Evolutionary conservation across 2,888 invertebrate genomes (phyloP).

Genomic region (Nineta flava): DNA sequence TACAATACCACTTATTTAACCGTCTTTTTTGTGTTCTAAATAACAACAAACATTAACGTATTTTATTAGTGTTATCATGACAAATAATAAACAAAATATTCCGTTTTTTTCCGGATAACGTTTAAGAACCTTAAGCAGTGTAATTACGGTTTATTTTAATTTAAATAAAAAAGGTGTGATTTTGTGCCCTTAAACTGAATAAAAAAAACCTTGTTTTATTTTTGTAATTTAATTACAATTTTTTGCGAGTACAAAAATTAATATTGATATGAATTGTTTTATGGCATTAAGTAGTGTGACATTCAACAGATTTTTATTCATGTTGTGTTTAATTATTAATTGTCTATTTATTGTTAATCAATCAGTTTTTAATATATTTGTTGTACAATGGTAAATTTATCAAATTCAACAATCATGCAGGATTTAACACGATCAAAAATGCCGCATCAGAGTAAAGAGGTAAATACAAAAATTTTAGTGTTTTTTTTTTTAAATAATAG

Average conservation of each 20-base stretch:
- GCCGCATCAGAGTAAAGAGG: conserved; percentile 1
- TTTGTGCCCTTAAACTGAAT: too few relatives aligned
- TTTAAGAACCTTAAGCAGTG: too few relatives aligned
- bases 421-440: conserved; percentile 2
- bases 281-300: too few relatives aligned
- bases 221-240: not conserved
- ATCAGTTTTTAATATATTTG: not conserved
- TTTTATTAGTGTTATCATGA: too few relatives aligned
- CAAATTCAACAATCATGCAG: conserved; percentile 2
- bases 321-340: not conserved
- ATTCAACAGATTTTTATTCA: not conserved
- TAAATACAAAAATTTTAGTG: not conserved
- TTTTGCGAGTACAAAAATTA: not conserved
- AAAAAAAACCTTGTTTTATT: not conserved
- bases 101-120: too few relatives aligned
- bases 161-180: too few relatives aligned
- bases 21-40: too few relatives aligned
- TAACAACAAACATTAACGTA: too few relatives aligned
- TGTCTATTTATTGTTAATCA: not conserved
- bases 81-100: too few relatives aligned
- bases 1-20: not conserved
- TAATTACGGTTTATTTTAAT: too few relatives aligned
- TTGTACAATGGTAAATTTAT: conserved; percentile 6
- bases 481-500: not conserved
- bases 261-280: too few relatives aligned